Evolutionary conservation across 2,888 invertebrate species (phyloP).

Genomic region (Thysanoteuthis rhombus): DNA sequence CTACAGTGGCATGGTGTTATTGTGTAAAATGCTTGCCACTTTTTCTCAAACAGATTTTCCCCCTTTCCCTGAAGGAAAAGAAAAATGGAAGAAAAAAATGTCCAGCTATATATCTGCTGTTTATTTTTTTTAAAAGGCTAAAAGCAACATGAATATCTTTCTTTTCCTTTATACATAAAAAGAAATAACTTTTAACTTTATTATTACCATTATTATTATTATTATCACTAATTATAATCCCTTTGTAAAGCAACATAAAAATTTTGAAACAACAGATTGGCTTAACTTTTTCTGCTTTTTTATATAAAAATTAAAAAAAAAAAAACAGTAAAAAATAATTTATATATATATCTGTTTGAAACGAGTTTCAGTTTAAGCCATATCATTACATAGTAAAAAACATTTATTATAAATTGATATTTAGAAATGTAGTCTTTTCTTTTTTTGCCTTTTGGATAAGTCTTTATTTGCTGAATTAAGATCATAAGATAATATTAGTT

Average conservation of each 20-base stretch:
- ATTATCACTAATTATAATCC: neutral
- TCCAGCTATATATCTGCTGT: neutral
- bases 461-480: neutral
- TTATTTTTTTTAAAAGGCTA: neutral
- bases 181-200: neutral
- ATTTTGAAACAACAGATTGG: neutral
- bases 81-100: neutral
- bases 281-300: neutral
- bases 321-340: neutral
- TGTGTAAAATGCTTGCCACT: neutral
- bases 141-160: neutral
- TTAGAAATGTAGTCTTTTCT: neutral
- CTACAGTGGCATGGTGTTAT: slow-evolving; percentile 13
- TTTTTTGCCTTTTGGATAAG: neutral
- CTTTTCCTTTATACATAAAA: neutral
- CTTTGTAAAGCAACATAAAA: neutral
- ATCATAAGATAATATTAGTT: neutral
- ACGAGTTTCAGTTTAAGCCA: neutral
- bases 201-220: neutral
- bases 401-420: neutral
- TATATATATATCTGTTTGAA: neutral
- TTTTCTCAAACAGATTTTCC: slow-evolving; percentile 14
- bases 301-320: neutral
- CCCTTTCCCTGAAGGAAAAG: neutral
- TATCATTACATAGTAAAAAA: neutral